A percentile compares a stretch with the other conserved stretches of the same genome.
phyloP scores from a whole-genome alignment of 2,797 vertebrate genomes.

The Halcyon badia region DNA sequence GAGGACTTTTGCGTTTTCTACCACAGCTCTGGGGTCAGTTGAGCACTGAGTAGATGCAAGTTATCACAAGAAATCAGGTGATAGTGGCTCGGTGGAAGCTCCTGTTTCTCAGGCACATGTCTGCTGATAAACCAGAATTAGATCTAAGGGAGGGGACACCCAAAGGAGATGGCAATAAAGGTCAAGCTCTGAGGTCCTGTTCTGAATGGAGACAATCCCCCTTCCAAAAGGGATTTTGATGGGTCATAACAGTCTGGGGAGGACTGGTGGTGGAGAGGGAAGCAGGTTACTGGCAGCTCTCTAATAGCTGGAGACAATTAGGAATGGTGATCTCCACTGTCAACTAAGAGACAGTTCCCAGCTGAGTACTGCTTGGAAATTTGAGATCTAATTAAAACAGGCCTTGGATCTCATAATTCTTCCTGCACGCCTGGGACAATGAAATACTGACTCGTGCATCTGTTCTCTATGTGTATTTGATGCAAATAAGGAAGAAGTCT shows the following conservation, averaged over 20 bases:
- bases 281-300: neutral
- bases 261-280: neutral
- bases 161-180: neutral
- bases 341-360: constrained; percentile 16
- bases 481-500: constrained; percentile 66
- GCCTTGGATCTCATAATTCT: constrained; percentile 41
- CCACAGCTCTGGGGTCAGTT: neutral
- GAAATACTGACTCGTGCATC: constrained; percentile 56
- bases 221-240: neutral
- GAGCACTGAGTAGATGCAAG: neutral
- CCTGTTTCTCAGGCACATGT: neutral
- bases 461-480: neutral
- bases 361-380: constrained; percentile 22
- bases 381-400: constrained; percentile 58
- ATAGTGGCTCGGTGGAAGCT: neutral
- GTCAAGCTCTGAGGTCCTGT: neutral
- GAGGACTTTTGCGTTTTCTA: neutral
- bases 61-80: accelerated
- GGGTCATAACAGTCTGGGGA: neutral
- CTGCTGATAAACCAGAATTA: neutral
- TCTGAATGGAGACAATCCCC: neutral
- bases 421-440: constrained; percentile 31
- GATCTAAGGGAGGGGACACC: accelerated
- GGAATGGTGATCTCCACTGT: neutral
- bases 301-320: neutral